Conservation (phyloP, 1,140 invertebrate genomes). For the Ptiloglossa arizonensis region DNA sequence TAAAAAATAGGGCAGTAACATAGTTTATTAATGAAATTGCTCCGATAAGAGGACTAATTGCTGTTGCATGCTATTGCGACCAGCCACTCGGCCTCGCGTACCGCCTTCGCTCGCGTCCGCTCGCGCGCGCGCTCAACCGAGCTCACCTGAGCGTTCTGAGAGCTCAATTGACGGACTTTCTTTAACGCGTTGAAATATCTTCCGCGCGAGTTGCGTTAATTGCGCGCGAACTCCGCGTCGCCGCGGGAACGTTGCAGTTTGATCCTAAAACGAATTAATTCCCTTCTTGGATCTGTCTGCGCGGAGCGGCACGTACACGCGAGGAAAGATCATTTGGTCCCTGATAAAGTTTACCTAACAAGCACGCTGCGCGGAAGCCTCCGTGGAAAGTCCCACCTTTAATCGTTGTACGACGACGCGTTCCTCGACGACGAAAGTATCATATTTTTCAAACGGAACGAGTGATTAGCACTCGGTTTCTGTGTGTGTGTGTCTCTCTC, state of each 20-base stretch:
- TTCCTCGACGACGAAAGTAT: neutral
- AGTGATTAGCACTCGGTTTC: neutral
- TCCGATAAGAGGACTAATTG: conserved; percentile 12
- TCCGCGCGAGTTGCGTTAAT: conserved; percentile 18
- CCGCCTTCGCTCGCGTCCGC: too few relatives aligned
- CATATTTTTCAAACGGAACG: neutral
- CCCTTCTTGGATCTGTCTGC: neutral
- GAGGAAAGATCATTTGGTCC: conserved; percentile 42
- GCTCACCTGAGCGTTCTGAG: conserved; percentile 3
- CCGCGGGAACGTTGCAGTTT: neutral
- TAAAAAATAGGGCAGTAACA: conserved; percentile 8
- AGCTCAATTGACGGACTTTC: conserved; percentile 21
- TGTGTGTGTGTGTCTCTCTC: too few relatives aligned
- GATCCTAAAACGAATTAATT: neutral
- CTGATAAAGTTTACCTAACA: conserved; percentile 15
- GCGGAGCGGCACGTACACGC: neutral
- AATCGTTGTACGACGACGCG: conserved; percentile 3
- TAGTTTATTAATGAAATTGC: conserved; percentile 40
- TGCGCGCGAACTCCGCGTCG: neutral
- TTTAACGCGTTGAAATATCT: conserved; percentile 24
- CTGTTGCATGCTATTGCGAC: conserved; percentile 11
- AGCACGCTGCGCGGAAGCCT: neutral
- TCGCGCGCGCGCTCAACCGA: too few relatives aligned
- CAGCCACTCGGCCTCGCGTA: neutral
- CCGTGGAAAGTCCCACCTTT: neutral